These are phyloP conservation scores for Antigone vipio DNA, from an alignment of 2,113 vertebrate genomes.

Conservation along the genomic window DNA sequence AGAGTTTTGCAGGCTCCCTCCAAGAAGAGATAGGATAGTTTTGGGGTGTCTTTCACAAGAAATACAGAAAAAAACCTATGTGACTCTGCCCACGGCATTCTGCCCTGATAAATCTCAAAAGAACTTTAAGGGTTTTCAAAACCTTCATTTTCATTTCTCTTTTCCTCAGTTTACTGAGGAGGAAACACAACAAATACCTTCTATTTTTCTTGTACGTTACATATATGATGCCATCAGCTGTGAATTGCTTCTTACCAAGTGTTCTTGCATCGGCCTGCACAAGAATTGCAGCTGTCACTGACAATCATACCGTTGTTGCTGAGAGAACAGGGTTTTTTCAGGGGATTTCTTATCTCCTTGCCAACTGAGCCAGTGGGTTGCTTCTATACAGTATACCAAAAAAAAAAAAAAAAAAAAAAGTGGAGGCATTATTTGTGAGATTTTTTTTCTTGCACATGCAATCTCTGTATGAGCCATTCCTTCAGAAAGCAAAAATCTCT, in stretches of 20 bases:
- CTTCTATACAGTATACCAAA: neutral
- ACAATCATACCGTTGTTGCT: neutral
- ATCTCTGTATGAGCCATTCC: neutral
- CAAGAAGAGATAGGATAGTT: neutral
- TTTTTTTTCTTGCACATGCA: neutral
- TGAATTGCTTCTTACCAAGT: neutral
- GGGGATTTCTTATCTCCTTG: neutral
- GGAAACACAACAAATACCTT: neutral
- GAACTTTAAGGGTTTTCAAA: neutral
- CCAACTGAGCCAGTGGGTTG: neutral
- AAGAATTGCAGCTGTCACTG: neutral
- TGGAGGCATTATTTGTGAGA: neutral
- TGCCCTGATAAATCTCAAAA: neutral
- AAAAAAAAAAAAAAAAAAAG: neutral
- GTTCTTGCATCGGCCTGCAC: neutral
- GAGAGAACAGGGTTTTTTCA: neutral
- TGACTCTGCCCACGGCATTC: neutral
- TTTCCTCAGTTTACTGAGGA: neutral
- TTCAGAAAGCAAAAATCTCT: neutral
- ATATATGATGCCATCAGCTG: neutral
- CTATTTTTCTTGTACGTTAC: neutral
- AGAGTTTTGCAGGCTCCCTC: neutral
- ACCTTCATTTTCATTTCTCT: neutral
- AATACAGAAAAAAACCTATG: rapidly evolving
- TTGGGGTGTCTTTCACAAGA: neutral